These are phyloP conservation scores for Chironomus striatipennis DNA, from an alignment of 1,140 invertebrate genomes.

Conservation along the genomic window DNA sequence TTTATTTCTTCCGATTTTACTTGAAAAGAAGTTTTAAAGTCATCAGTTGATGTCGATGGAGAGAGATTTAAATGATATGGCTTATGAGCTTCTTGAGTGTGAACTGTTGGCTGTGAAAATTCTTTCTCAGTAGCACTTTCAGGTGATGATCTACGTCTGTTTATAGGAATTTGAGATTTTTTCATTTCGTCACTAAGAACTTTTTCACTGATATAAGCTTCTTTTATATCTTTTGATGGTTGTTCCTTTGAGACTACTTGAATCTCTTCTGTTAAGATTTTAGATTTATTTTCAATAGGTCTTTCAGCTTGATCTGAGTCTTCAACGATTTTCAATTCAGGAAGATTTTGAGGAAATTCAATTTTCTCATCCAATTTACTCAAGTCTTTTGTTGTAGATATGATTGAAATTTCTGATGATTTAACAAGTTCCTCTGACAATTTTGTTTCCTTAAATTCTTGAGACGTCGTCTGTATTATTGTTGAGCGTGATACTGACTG, in stretches of 20 bases:
- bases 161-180: neutral
- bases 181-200: neutral
- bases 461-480: neutral
- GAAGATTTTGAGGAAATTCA: neutral
- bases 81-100: neutral
- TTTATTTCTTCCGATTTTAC: neutral
- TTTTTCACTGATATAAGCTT: no score
- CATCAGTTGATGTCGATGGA: neutral
- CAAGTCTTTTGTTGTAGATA: neutral
- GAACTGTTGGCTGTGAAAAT: neutral
- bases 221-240: no score
- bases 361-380: neutral
- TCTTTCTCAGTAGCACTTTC: neutral
- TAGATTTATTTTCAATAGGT: no score
- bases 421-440: neutral
- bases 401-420: neutral
- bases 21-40: neutral
- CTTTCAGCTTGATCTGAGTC: no score
- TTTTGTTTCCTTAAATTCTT: neutral
- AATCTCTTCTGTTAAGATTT: no score
- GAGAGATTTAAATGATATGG: conserved; percentile 14
- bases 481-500: neutral
- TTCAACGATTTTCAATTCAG: neutral
- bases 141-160: neutral
- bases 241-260: no score